Percentiles rank a stretch among this genome's conserved stretches.
phyloP scores from a whole-genome alignment of 2,888 invertebrate genomes.

The Drosophila vallismaia region DNA sequence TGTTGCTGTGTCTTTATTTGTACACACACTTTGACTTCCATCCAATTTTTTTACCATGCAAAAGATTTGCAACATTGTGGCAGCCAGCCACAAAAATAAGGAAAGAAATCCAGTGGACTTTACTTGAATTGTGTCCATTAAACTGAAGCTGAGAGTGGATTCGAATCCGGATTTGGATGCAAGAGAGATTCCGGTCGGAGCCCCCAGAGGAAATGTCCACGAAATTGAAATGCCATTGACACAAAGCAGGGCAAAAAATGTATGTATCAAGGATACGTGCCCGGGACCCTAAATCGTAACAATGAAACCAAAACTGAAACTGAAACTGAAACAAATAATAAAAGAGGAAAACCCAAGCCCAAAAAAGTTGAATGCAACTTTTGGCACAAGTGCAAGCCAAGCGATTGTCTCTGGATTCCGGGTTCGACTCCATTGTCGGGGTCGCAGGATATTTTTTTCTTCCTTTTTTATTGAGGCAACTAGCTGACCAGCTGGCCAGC shows the following conservation, averaged over 20 bases:
- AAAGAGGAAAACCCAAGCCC: not conserved
- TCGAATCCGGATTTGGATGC: not conserved
- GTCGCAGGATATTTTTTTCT: not conserved
- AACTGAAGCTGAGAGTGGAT: slow-evolving; percentile 16
- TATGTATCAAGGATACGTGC: slow-evolving; percentile 23
- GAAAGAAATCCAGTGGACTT: slow-evolving; percentile 13
- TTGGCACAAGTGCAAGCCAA: slow-evolving; percentile 47
- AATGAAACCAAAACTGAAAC: slow-evolving; percentile 21
- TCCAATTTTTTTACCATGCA: not conserved
- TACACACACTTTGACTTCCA: not conserved
- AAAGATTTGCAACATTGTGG: slow-evolving; percentile 28
- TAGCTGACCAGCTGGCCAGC: slow-evolving; percentile 14
- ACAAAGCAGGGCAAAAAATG: not conserved
- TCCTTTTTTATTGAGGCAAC: slow-evolving; percentile 38
- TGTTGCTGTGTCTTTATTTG: not conserved
- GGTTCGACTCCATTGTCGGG: not conserved
- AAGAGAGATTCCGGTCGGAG: slow-evolving; percentile 21
- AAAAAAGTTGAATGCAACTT: slow-evolving; percentile 41
- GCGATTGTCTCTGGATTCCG: slow-evolving; percentile 34
- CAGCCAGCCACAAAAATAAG: not conserved
- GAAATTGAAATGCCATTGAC: slow-evolving; percentile 58
- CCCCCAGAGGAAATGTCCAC: slow-evolving; percentile 33
- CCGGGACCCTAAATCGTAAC: slow-evolving; percentile 20
- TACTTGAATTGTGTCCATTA: slow-evolving; percentile 7
- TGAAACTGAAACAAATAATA: slow-evolving; percentile 9